These are phyloP conservation scores for Cepaea nemoralis DNA, from an alignment of 1,140 invertebrate species.

Conservation along the genomic window DNA sequence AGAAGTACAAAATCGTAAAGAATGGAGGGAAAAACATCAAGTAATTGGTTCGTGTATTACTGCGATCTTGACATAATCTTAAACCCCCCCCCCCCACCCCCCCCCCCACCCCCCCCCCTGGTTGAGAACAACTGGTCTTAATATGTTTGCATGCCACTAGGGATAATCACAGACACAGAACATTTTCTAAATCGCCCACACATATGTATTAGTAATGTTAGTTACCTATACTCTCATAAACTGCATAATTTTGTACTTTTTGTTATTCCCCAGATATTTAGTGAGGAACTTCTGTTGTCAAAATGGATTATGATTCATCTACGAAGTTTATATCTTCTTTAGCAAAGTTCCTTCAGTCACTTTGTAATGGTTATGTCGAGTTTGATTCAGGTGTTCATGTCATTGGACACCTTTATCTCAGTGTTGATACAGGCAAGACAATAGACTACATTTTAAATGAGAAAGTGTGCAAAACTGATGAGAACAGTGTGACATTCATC, in stretches of 20 bases:
- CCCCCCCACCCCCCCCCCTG: too few species aligned
- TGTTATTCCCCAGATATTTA: neutral
- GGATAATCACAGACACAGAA: too few species aligned
- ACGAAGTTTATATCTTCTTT: constrained; percentile 46
- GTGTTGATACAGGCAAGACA: constrained; percentile 47
- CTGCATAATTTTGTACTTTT: neutral
- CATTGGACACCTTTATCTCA: constrained; percentile 47
- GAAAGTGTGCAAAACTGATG: constrained; percentile 48
- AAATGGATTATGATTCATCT: constrained; percentile 47
- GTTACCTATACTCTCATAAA: neutral
- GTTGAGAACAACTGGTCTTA: too few species aligned
- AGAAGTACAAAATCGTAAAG: too few species aligned
- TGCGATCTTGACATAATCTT: too few species aligned
- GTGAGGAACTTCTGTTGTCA: neutral
- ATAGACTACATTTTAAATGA: constrained; percentile 48
- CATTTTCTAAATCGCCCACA: too few species aligned
- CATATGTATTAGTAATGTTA: too few species aligned
- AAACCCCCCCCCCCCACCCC: too few species aligned
- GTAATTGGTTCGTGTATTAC: too few species aligned
- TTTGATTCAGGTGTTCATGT: constrained; percentile 45
- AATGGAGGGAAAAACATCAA: too few species aligned
- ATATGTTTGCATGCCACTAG: too few species aligned
- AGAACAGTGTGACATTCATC: constrained; percentile 45
- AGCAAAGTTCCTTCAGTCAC: constrained; percentile 43
- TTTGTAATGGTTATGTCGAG: constrained; percentile 47